Conservation (phyloP, 2,888 invertebrate species). For the Argyresthia albistria region DNA sequence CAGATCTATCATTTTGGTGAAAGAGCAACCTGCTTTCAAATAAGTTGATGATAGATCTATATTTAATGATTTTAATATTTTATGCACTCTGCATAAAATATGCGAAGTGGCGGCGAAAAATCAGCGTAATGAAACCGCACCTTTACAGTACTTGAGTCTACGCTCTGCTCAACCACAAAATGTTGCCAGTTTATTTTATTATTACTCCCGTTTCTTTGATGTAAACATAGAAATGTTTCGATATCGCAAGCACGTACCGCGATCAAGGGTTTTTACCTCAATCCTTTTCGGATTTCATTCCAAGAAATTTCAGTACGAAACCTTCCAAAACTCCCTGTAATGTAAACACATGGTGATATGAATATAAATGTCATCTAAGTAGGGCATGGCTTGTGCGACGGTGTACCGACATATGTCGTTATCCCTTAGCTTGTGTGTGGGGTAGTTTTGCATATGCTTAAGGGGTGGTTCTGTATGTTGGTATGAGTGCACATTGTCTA, state of each 20-base stretch:
- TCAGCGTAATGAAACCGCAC: too few relatives aligned
- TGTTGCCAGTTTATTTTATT: neutral
- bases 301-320: constrained; percentile 13
- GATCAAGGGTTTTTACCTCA: constrained; percentile 4
- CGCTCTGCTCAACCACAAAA: neutral
- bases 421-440: neutral
- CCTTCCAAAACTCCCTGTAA: constrained; percentile 23
- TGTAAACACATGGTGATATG: constrained; percentile 67
- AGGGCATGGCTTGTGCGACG: constrained; percentile 32
- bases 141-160: too few relatives aligned
- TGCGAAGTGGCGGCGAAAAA: too few relatives aligned
- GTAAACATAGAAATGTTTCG: neutral
- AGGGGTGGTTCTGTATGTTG: constrained; percentile 7
- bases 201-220: neutral
- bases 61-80: too few relatives aligned
- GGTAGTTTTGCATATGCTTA: constrained; percentile 7
- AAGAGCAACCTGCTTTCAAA: too few relatives aligned
- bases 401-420: constrained; percentile 2
- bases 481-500: constrained; percentile 56
- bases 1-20: too few relatives aligned
- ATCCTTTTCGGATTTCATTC: constrained; percentile 11
- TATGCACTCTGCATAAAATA: too few relatives aligned
- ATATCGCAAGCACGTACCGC: constrained; percentile 1
- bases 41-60: too few relatives aligned
- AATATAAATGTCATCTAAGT: constrained; percentile 67